Percentiles rank a stretch among this genome's conserved stretches.
Evolutionary conservation across 2,888 invertebrate genomes (phyloP).

Genomic region (Amphipyra tragopoginis): DNA sequence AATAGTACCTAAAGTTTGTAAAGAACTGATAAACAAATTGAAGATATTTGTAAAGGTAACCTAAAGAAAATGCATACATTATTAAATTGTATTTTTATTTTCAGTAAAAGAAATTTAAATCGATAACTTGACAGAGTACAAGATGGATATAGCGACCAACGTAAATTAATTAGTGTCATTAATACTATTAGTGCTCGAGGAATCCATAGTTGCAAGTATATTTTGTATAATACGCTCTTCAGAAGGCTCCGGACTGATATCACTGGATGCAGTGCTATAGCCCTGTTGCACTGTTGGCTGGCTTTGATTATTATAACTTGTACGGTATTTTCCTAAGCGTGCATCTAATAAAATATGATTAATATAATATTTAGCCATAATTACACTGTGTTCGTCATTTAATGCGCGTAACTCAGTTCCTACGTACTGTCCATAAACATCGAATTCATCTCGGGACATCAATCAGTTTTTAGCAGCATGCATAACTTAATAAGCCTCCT

Average conservation of each 20-base stretch:
- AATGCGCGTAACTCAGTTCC: conserved; percentile 49
- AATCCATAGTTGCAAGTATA: conserved; percentile 37
- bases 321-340: conserved; percentile 47
- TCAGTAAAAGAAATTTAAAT: conserved; percentile 28
- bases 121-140: too few species aligned
- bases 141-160: conserved; percentile 29
- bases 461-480: conserved; percentile 45
- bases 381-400: conserved; percentile 45
- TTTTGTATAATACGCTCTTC: conserved; percentile 42
- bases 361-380: conserved; percentile 50
- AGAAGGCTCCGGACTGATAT: conserved; percentile 31
- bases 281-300: conserved; percentile 27
- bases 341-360: conserved; percentile 50
- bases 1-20: conserved; percentile 54
- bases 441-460: conserved; percentile 44
- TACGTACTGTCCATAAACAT: conserved; percentile 49
- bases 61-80: conserved; percentile 27
- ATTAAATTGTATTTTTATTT: conserved; percentile 29
- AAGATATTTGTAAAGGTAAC: conserved; percentile 48
- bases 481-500: conserved; percentile 41
- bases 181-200: conserved; percentile 36
- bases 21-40: conserved; percentile 48
- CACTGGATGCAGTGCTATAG: conserved; percentile 38
- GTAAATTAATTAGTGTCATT: conserved; percentile 37
- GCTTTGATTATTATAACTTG: conserved; percentile 35